These are phyloP conservation scores for Miichthys miiuy DNA, from an alignment of 2,797 vertebrate genomes.

Conservation along the genomic window DNA sequence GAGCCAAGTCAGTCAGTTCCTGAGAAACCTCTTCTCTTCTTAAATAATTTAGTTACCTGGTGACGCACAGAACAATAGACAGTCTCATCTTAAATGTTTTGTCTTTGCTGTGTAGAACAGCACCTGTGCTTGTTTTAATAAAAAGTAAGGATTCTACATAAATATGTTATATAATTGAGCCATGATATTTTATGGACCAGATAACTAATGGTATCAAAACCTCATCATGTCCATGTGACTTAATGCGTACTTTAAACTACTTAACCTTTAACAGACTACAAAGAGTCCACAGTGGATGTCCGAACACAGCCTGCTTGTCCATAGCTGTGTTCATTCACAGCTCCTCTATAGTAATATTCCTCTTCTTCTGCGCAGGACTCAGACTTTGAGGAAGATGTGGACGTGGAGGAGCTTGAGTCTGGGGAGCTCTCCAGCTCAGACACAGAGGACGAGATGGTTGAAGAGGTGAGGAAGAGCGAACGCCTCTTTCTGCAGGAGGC, in stretches of 20 bases:
- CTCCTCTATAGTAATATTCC: neutral
- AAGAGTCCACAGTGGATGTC: too few species aligned
- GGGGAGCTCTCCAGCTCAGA: slow-evolving; percentile 86
- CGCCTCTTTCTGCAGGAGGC: slow-evolving; percentile 86
- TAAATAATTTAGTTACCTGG: too few species aligned
- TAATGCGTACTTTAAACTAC: neutral
- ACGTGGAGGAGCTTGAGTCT: slow-evolving; percentile 87
- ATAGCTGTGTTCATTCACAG: neutral
- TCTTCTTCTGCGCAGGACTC: slow-evolving; percentile 69
- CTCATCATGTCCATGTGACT: neutral
- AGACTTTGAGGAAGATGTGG: slow-evolving; percentile 84
- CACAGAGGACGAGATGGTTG: slow-evolving; percentile 79
- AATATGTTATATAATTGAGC: neutral
- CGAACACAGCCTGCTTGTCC: neutral
- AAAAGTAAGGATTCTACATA: neutral
- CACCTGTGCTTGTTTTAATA: neutral
- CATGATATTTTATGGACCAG: too few species aligned
- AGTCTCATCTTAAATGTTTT: neutral
- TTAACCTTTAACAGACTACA: too few species aligned
- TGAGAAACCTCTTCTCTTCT: neutral
- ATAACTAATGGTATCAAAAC: too few species aligned
- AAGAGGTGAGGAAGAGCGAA: slow-evolving; percentile 87
- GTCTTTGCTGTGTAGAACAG: neutral
- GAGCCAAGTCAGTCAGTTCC: neutral
- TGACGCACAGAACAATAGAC: too few species aligned